Evolutionary conservation across 2,888 invertebrate genomes (phyloP).

Genomic region (Hemaris fuciformis): DNA sequence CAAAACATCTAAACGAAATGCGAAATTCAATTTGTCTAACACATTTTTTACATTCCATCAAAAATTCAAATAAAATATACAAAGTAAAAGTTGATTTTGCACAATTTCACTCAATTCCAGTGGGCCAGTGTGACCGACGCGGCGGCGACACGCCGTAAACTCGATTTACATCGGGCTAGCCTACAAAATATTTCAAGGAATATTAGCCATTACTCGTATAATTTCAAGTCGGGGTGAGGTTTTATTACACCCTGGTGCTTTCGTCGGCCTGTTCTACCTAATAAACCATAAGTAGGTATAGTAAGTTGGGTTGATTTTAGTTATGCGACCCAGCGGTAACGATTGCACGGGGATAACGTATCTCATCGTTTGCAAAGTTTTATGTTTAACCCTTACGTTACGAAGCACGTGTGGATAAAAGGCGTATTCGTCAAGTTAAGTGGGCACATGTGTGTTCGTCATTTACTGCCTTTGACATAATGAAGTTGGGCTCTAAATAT

Average conservation of each 20-base stretch:
- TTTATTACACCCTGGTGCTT: slow-evolving; percentile 31
- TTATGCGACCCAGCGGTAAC: not conserved
- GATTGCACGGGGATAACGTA: slow-evolving; percentile 1
- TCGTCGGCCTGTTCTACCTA: slow-evolving; percentile 16
- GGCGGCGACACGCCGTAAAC: slow-evolving; percentile 32
- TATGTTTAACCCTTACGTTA: slow-evolving; percentile 1
- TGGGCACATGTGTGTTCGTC: not conserved
- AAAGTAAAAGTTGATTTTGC: slow-evolving; percentile 2
- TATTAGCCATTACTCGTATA: slow-evolving; percentile 39
- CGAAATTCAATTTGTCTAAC: slow-evolving; percentile 4
- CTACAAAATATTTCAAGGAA: slow-evolving; percentile 39
- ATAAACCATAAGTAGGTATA: slow-evolving; percentile 14
- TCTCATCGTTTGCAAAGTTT: slow-evolving; percentile 1
- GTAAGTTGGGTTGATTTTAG: not conserved
- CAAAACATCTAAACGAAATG: slow-evolving; percentile 1
- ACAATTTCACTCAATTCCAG: slow-evolving; percentile 2
- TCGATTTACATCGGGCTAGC: slow-evolving; percentile 40
- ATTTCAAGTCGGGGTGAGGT: slow-evolving; percentile 31
- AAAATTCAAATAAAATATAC: slow-evolving; percentile 12
- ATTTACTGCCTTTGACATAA: not conserved
- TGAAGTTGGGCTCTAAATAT: too few relatives aligned
- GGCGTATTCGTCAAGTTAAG: not conserved
- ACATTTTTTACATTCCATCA: slow-evolving; percentile 5
- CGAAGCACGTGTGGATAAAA: not conserved
- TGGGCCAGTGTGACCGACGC: slow-evolving; percentile 26